phyloP scores from a whole-genome alignment of 2,888 invertebrate species.

The Andrena dorsata region DNA sequence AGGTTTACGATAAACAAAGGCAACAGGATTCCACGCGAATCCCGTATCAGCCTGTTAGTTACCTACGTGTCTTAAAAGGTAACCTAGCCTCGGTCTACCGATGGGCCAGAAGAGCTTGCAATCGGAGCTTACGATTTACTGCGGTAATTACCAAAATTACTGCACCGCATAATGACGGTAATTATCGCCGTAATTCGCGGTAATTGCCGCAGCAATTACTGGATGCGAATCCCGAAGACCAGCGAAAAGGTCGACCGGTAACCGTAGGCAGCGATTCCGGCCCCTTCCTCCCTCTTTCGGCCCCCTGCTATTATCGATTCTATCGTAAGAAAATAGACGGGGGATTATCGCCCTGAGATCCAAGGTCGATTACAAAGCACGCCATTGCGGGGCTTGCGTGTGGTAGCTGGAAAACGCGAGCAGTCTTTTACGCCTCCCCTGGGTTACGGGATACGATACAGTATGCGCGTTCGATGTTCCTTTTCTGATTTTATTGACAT shows the following conservation, averaged over 20 bases:
- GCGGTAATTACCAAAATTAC: slow-evolving; percentile 74
- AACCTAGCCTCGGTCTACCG: slow-evolving; percentile 21
- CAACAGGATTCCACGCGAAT: slow-evolving; percentile 33
- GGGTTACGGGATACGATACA: too few species aligned
- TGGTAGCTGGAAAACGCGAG: not conserved
- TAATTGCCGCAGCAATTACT: slow-evolving; percentile 73
- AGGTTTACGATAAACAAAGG: slow-evolving; percentile 39
- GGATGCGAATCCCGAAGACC: slow-evolving; percentile 65
- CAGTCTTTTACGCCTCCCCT: too few species aligned
- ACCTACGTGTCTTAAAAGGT: slow-evolving; percentile 60
- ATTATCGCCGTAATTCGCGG: slow-evolving; percentile 72
- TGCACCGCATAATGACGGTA: slow-evolving; percentile 73
- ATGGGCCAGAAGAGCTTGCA: slow-evolving; percentile 50
- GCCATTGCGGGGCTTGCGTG: not conserved
- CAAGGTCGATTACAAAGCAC: slow-evolving; percentile 32
- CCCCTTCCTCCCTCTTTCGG: not conserved
- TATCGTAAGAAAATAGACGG: slow-evolving; percentile 32
- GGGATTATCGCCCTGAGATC: slow-evolving; percentile 21
- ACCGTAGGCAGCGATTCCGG: slow-evolving; percentile 33
- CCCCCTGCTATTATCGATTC: slow-evolving; percentile 46
- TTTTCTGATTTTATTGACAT: not conserved
- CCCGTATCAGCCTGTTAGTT: slow-evolving; percentile 36
- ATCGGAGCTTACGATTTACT: slow-evolving; percentile 73
- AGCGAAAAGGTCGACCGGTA: slow-evolving; percentile 62
- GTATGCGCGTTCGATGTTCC: not conserved